Base-by-base conservation (phyloP, 2,113 vertebrate genomes). In the Anguilla rostrata region DNA sequence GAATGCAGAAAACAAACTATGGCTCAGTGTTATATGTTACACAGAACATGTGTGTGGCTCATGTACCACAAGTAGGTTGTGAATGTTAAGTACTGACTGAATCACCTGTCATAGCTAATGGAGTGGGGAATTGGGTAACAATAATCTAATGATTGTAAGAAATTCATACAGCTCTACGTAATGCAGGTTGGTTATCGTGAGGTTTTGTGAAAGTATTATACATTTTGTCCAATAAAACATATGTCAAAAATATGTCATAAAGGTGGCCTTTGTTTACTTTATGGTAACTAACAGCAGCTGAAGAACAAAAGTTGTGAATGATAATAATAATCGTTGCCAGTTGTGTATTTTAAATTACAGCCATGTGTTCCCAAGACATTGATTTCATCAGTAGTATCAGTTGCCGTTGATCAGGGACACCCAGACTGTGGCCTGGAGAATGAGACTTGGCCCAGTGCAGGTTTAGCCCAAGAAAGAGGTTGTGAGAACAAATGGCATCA, bases 141-240 rank as follows among this genome's bases (percentile, higher is more conserved):
- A 92, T 92, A 88, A 15, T 0, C 22, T 88, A 92, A 86, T 90
- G 88, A 90, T 86, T 90, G 89, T 90, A 88, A 88, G 88, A 90
- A 87, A 84, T 90, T 83, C 78, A 86, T 88, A 87, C 87, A 89
- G 86, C 93, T 91, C 92, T 92, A 92, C 79, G 87, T 80, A 53
- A 80, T 93, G 90, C 90, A 92, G 90, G 91, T 86, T 92, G 81
- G 90, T 92, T 94, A 92, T 94, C 91, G 90, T 93, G 91, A 93
- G 89, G 84, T 94, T 95, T 95, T 95, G 92, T 94, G 94, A 95
- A 94, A 94, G 92, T 93, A 91, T 93, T 93, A 91, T 81, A 75
- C 92, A 88, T 94, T 86, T 75, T 92, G 94, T 94, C 94, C 90
- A 96, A 93, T 95, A 95, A 95, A 96, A 89, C 90, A 53, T 34